Evolutionary conservation across 2,797 vertebrate genomes (phyloP).

Genomic region (Okamejei kenojei): DNA sequence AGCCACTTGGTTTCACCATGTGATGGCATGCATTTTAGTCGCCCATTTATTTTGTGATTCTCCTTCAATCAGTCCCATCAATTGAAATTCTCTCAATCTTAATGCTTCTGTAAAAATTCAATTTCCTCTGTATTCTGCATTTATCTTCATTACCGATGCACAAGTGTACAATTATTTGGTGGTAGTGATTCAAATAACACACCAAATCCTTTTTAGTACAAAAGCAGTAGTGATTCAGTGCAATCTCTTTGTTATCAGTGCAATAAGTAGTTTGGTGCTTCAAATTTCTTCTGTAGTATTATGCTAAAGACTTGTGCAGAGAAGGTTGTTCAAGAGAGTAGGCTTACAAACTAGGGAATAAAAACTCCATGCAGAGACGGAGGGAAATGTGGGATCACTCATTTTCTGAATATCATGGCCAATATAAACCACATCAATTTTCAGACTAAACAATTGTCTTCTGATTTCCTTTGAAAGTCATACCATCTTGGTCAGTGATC

Average conservation of each 20-base stretch:
- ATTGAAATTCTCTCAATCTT: too few relatives aligned
- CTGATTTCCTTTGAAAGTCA: constrained; percentile 29
- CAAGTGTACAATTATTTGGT: not conserved
- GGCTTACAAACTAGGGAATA: not conserved
- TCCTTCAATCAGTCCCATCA: not conserved
- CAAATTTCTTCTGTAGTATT: not conserved
- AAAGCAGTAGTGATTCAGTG: not conserved
- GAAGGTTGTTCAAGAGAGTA: not conserved
- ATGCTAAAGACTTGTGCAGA: not conserved
- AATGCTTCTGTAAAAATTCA: not conserved
- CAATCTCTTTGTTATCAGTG: not conserved
- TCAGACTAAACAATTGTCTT: constrained; percentile 35
- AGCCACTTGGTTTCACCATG: too few relatives aligned
- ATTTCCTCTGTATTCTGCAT: not conserved
- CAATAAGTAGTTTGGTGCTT: not conserved
- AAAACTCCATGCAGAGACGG: not conserved
- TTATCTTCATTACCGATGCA: not conserved
- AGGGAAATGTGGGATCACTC: constrained; percentile 31
- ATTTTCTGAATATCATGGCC: constrained; percentile 17
- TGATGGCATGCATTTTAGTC: not conserved
- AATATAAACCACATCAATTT: constrained; percentile 19
- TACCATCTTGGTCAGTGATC: constrained; percentile 25
- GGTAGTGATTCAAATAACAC: not conserved
- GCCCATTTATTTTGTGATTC: not conserved
- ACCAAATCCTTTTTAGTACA: not conserved